Evolutionary conservation across 2,113 vertebrate genomes (phyloP).

Genomic region (Semnornis frantzii): DNA sequence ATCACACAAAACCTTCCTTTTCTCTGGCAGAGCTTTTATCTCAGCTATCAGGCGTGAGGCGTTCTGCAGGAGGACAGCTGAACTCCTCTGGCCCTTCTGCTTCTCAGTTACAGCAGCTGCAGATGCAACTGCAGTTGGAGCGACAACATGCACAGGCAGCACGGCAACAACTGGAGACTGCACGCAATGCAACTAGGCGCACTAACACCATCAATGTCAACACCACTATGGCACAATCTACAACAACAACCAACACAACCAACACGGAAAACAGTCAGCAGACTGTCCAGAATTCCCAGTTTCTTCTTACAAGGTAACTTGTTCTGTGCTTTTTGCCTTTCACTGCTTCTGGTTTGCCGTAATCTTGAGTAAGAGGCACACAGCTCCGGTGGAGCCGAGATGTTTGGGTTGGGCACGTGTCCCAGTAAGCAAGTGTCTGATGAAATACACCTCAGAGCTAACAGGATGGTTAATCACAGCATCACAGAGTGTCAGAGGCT

Average conservation of each 20-base stretch:
- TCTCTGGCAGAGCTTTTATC: conserved; percentile 91
- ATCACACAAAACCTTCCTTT: conserved; percentile 9
- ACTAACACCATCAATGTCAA: conserved; percentile 90
- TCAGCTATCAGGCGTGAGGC: conserved; percentile 96
- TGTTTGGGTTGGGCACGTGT: not conserved
- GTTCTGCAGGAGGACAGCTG: conserved; percentile 95
- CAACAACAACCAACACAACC: conserved; percentile 82
- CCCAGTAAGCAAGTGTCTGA: not conserved
- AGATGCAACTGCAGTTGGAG: conserved; percentile 98
- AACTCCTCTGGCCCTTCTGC: conserved; percentile 97
- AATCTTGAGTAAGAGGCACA: not conserved
- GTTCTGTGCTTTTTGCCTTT: not conserved
- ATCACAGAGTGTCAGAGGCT: too few species aligned
- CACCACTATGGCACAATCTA: conserved; percentile 87
- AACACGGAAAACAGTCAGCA: conserved; percentile 89
- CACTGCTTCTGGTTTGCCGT: not conserved
- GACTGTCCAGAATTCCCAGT: conserved; percentile 92
- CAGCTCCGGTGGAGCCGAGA: not conserved
- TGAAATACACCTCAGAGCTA: not conserved
- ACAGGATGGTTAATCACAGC: not conserved
- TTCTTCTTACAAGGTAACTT: conserved; percentile 93
- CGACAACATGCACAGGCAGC: conserved; percentile 96
- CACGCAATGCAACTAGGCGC: conserved; percentile 90
- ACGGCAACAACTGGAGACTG: conserved; percentile 93
- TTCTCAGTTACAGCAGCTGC: conserved; percentile 96